Evolutionary conservation across 2,797 vertebrate genomes (phyloP), one percentile per base, ranked within the genome.

Genomic region (Vireo griseus): DNA sequence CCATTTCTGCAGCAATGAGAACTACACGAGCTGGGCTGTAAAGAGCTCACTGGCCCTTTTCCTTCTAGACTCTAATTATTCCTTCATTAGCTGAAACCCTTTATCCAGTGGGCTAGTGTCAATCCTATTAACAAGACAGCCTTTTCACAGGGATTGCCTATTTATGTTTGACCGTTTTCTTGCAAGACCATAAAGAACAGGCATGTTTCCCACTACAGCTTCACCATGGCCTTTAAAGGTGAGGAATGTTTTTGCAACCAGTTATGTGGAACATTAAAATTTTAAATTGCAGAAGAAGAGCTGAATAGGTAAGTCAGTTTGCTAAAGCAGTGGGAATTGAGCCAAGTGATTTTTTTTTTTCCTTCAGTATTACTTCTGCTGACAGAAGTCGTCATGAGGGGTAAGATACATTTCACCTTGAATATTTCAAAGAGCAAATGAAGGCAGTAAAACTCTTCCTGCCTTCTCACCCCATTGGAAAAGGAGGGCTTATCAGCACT

Each of bases 11-110:
- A 63, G 51, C 65, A 42, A n/a, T 16, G 51, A 42, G 20, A 77
- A 47, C 42, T 13, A 11, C 24, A 20, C 0, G 0, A 11, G 14
- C 14, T 21, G 15, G 57, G 31, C 48, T n/a, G 22, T 4, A 48
- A 62, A 48, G 29, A 83, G 22, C 24, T 73, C 29, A 1, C 50
- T 20, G 17, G 19, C 19, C 47, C 66, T 88, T 62, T 31, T 75
- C 67, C 55, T 81, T 47, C 13, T 16, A 33, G 40, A 40, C 29
- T 67, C 48, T 58, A 79, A 90, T 84, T 92, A 91, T 12, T 33
- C 17, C 59, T 45, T 87, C 51, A 55, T 76, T 78, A 95, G 33
- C 39, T 12, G 16, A 81, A 69, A 75, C 17, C 11, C 59, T 87
- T 58, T 44, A 21, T 37, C 47, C 35, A 76, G n/a, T 12, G 28